These are phyloP conservation scores for Papilio gigon DNA, from an alignment of 2,888 invertebrate species.

Conservation along the genomic window DNA sequence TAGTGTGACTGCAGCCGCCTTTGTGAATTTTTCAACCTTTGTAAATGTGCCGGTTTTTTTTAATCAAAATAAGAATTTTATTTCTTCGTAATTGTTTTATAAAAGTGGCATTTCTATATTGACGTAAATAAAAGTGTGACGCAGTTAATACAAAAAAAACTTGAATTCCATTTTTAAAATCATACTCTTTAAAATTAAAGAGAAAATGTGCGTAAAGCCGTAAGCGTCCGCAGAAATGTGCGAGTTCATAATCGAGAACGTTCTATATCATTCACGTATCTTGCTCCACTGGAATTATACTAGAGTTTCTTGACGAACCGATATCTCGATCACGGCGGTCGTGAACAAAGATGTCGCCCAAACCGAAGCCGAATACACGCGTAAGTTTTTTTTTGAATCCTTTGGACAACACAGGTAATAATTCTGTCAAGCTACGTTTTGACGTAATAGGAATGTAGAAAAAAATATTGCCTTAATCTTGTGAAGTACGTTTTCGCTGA, in stretches of 20 bases:
- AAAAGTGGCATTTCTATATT: neutral
- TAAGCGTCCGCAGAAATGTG: slow-evolving; percentile 61
- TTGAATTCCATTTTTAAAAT: slow-evolving; percentile 1
- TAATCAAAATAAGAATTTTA: neutral
- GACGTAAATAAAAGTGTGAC: slow-evolving; percentile 13
- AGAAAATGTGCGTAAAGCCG: slow-evolving; percentile 47
- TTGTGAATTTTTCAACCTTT: slow-evolving; percentile 7
- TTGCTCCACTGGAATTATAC: slow-evolving; percentile 61
- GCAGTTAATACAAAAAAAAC: neutral
- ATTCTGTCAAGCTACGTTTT: slow-evolving; percentile 8
- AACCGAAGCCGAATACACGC: slow-evolving; percentile 58
- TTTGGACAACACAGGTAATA: neutral
- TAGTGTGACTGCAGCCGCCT: slow-evolving; percentile 31
- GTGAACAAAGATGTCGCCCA: slow-evolving; percentile 63
- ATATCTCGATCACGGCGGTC: slow-evolving; percentile 37
- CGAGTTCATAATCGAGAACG: slow-evolving; percentile 58
- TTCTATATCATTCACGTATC: slow-evolving; percentile 56
- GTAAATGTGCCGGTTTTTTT: neutral
- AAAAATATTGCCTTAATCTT: neutral
- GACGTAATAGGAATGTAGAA: neutral
- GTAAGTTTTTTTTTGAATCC: slow-evolving; percentile 44
- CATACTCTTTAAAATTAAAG: neutral
- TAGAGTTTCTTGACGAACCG: slow-evolving; percentile 66
- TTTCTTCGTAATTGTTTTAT: neutral
- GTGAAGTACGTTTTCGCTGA: neutral